phyloP scores from a whole-genome alignment of 2,797 vertebrate genomes.

The Rhynchotus rufescens region DNA sequence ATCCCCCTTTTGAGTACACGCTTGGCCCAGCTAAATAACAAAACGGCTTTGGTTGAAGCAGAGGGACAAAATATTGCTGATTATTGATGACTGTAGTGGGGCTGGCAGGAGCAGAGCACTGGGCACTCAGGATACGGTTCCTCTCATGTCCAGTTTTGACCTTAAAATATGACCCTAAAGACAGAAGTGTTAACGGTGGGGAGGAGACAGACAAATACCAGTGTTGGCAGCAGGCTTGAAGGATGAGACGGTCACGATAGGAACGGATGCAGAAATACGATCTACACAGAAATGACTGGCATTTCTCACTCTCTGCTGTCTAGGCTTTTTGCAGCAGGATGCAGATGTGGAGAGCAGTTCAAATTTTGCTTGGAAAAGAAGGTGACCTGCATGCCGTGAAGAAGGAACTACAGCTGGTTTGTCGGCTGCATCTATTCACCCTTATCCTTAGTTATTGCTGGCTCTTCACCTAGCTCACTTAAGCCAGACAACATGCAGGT shows the following conservation, averaged over 20 bases:
- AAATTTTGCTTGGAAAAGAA: neutral
- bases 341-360: neutral
- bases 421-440: neutral
- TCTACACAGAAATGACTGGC: neutral
- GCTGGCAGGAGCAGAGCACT: neutral
- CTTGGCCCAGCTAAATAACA: neutral
- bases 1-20: neutral
- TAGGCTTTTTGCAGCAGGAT: neutral
- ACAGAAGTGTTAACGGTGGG: accelerated
- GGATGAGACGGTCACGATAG: neutral
- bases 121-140: neutral
- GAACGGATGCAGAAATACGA: neutral
- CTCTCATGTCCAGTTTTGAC: neutral
- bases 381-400: neutral
- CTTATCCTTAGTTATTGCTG: neutral
- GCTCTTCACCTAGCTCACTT: neutral
- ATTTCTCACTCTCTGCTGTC: neutral
- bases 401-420: neutral
- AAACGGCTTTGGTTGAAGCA: neutral
- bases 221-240: neutral
- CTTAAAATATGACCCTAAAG: accelerated
- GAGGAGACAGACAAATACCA: neutral
- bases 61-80: too few species aligned
- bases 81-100: neutral
- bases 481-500: neutral